These are phyloP conservation scores for Chaetodon trifascialis DNA, from an alignment of 2,113 vertebrate genomes.

Conservation along the genomic window DNA sequence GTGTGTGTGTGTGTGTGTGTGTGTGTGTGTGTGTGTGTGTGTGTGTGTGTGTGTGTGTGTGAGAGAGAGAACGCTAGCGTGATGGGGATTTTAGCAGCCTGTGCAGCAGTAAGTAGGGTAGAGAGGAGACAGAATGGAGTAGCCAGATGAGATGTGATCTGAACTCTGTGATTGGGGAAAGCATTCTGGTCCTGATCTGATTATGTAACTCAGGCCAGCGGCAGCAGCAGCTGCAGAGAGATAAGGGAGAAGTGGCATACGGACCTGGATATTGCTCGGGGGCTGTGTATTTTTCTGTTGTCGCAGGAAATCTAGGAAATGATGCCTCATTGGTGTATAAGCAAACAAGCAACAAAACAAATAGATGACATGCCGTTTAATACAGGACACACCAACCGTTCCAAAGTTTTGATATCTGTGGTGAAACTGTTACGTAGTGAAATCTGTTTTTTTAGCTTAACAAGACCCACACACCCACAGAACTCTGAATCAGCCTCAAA, in stretches of 20 bases:
- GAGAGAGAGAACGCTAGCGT: slow-evolving; percentile 1
- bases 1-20: not conserved
- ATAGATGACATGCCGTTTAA: not conserved
- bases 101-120: slow-evolving; percentile 50
- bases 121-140: slow-evolving; percentile 69
- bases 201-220: slow-evolving; percentile 65
- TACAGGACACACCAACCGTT: not conserved
- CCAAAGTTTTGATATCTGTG: not conserved
- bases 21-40: slow-evolving; percentile 3
- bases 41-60: not conserved
- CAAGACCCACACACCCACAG: slow-evolving; percentile 14
- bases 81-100: slow-evolving; percentile 54
- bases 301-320: slow-evolving; percentile 29
- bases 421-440: not conserved
- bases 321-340: not conserved
- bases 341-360: not conserved
- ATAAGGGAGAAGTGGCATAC: slow-evolving; percentile 58
- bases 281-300: slow-evolving; percentile 11
- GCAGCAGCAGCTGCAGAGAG: slow-evolving; percentile 61
- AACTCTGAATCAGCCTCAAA: slow-evolving; percentile 1
- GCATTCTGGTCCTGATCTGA: slow-evolving; percentile 72
- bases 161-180: slow-evolving; percentile 66
- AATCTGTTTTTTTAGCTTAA: slow-evolving; percentile 29
- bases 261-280: slow-evolving; percentile 27
- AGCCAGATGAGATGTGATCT: slow-evolving; percentile 77